Evolutionary conservation across 2,113 vertebrate species (phyloP).

Genomic region (Willisornis vidua): DNA sequence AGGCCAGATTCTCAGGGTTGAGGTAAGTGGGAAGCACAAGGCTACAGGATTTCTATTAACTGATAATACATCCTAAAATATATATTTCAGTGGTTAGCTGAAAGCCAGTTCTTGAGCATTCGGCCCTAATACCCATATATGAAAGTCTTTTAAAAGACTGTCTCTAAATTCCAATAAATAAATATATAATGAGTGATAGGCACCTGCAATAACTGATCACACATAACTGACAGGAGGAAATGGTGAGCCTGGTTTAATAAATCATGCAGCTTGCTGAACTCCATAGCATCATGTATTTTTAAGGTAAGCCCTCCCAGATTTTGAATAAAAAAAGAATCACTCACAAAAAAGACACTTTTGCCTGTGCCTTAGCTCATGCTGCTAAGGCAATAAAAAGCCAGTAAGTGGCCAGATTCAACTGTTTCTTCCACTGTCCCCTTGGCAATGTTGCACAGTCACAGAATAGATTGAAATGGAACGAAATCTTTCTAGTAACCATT

Average conservation of each 20-base stretch:
- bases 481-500: background rate
- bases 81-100: background rate
- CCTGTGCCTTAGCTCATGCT: background rate
- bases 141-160: background rate
- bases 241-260: background rate
- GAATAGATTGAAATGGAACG: background rate
- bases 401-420: background rate
- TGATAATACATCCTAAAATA: background rate
- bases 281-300: background rate
- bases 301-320: background rate
- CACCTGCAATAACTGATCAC: background rate
- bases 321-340: background rate
- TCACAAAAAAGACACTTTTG: background rate
- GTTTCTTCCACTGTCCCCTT: background rate
- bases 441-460: background rate
- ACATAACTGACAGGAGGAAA: slow-evolving; percentile 3
- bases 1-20: background rate
- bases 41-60: background rate
- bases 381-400: background rate
- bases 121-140: accelerated
- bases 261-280: slow-evolving; percentile 11
- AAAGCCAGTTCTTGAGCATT: background rate
- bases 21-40: background rate
- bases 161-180: background rate
- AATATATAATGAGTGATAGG: background rate